Conservation (phyloP, 2,888 invertebrate genomes). For the Bembecia ichneumoniformis region DNA sequence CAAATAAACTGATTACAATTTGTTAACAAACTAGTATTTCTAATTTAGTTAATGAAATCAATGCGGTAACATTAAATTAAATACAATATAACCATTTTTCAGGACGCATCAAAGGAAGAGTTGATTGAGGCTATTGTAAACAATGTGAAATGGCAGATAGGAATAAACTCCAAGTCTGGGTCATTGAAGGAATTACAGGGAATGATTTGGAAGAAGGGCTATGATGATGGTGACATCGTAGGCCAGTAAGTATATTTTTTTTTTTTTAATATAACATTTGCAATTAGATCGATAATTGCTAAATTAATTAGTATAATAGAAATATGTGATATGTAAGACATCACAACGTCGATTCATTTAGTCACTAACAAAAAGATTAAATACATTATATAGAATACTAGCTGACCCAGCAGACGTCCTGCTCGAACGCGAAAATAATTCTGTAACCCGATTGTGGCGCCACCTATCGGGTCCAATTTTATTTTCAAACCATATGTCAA, state of each 20-base stretch:
- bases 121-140: conserved; percentile 76
- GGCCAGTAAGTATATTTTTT: conserved; percentile 84
- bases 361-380: too few relatives aligned
- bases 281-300: too few relatives aligned
- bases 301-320: too few relatives aligned
- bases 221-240: conserved; percentile 81
- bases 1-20: conserved; percentile 2
- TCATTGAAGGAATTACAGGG: conserved; percentile 92
- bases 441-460: too few relatives aligned
- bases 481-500: too few relatives aligned
- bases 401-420: too few relatives aligned
- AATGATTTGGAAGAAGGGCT: conserved; percentile 89
- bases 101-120: conserved; percentile 61
- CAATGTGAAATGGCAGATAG: conserved; percentile 87
- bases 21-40: neutral
- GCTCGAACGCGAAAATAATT: too few relatives aligned
- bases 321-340: too few relatives aligned
- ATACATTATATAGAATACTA: too few relatives aligned
- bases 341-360: too few relatives aligned
- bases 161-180: conserved; percentile 82
- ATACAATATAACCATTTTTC: conserved; percentile 17
- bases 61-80: neutral
- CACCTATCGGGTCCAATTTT: too few relatives aligned
- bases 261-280: too few relatives aligned
- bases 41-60: neutral